These are phyloP conservation scores for Frankliniella fusca DNA, from an alignment of 2,888 invertebrate species.

Conservation along the genomic window DNA sequence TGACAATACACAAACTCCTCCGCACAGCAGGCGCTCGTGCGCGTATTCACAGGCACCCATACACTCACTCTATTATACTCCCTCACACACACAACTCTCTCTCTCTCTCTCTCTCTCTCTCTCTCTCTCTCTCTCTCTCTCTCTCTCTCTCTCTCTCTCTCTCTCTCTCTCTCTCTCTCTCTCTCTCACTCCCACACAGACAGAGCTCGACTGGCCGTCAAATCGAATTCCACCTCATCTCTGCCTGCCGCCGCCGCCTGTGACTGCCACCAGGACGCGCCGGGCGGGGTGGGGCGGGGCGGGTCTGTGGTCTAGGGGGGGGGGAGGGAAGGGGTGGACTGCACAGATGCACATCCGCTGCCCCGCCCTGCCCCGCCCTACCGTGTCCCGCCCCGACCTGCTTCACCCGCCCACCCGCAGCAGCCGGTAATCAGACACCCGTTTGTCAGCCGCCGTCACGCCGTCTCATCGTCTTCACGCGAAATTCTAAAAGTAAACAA, in stretches of 20 bases:
- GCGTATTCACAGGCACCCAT: too few relatives aligned
- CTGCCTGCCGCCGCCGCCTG: neutral
- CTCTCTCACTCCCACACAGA: neutral
- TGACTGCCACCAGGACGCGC: neutral
- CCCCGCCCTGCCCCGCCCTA: neutral
- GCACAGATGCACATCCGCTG: neutral
- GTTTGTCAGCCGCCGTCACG: neutral
- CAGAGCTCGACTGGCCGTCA: neutral
- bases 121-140: slow-evolving; percentile 1
- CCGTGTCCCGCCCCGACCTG: neutral
- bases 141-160: slow-evolving; percentile 3
- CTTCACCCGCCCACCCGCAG: neutral
- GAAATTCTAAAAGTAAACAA: neutral
- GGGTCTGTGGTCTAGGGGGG: neutral
- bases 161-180: neutral
- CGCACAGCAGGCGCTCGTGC: too few relatives aligned
- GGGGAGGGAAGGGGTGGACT: too few relatives aligned
- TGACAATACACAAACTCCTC: too few relatives aligned
- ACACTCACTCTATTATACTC: too few relatives aligned
- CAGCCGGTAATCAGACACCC: neutral
- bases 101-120: slow-evolving; percentile 3
- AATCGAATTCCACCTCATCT: slow-evolving; percentile 26
- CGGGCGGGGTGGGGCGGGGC: neutral
- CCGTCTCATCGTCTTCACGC: neutral
- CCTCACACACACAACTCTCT: too few relatives aligned